Percentiles rank a stretch among this genome's conserved stretches.
Evolutionary conservation across 1,140 invertebrate genomes (phyloP).

Genomic region (Phymastichus coffea): DNA sequence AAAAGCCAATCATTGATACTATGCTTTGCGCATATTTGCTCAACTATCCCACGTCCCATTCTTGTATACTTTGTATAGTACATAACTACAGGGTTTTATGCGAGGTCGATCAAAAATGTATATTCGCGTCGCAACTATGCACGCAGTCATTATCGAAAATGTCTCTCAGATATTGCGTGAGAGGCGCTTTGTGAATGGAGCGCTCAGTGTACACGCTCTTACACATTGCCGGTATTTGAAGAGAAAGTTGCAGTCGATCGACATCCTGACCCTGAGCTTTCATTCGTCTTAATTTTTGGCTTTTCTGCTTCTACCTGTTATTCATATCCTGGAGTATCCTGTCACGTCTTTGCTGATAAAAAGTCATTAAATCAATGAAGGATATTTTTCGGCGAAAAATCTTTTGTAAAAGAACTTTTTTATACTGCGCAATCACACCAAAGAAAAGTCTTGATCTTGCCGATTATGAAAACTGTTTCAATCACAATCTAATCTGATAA

Average conservation of each 20-base stretch:
- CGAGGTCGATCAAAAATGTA: constrained; percentile 46
- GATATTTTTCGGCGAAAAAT: too few relatives aligned
- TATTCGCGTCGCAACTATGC: too few relatives aligned
- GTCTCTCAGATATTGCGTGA: too few relatives aligned
- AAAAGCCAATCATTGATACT: constrained; percentile 48
- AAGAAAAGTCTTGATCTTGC: too few relatives aligned
- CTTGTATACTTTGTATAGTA: constrained; percentile 29
- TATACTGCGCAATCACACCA: too few relatives aligned
- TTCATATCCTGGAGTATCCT: not conserved
- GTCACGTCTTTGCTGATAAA: not conserved
- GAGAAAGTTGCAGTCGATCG: constrained; percentile 29
- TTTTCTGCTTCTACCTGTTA: constrained; percentile 30
- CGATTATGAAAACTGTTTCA: too few relatives aligned
- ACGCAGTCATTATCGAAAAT: not conserved
- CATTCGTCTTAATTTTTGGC: constrained; percentile 36
- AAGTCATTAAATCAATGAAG: too few relatives aligned
- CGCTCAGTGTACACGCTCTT: not conserved
- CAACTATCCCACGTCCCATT: constrained; percentile 32
- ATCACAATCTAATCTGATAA: too few relatives aligned
- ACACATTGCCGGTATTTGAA: not conserved
- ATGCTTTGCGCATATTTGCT: constrained; percentile 46
- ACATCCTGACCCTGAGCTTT: constrained; percentile 34
- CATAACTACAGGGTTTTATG: constrained; percentile 28
- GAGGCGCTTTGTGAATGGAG: too few relatives aligned
- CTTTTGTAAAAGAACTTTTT: too few relatives aligned